Conservation (phyloP, 2,797 vertebrate genomes). For the Denticeps clupeoides region DNA sequence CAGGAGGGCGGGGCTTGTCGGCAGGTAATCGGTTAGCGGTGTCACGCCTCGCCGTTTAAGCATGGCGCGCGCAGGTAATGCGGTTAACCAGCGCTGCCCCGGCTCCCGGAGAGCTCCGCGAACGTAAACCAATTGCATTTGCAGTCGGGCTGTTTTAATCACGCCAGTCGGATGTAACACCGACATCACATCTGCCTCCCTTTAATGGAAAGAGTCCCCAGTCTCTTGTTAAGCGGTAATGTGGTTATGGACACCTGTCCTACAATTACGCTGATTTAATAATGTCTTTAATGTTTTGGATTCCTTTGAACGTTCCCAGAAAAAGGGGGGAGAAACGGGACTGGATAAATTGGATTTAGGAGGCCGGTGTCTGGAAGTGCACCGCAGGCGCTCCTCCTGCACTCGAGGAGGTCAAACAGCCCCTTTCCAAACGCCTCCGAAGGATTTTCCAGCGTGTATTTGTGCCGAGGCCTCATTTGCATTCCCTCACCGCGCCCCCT, state of each 20-base stretch:
- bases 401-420: slow-evolving; percentile 13
- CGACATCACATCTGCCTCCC: slow-evolving; percentile 16
- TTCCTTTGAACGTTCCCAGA: background rate
- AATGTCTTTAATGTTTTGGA: background rate
- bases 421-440: slow-evolving; percentile 5
- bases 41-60: slow-evolving; percentile 9
- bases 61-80: slow-evolving; percentile 10
- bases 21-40: slow-evolving; percentile 7
- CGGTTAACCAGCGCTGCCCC: slow-evolving; percentile 13
- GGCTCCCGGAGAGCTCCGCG: background rate
- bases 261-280: slow-evolving; percentile 13
- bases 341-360: background rate
- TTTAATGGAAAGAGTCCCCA: slow-evolving; percentile 3
- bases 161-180: slow-evolving; percentile 12
- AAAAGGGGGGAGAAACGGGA: background rate
- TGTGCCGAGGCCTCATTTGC: slow-evolving; percentile 22
- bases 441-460: slow-evolving; percentile 11
- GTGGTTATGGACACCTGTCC: slow-evolving; percentile 21
- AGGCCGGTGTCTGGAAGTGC: background rate
- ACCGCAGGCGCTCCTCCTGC: background rate
- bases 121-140: slow-evolving; percentile 15
- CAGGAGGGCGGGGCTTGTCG: background rate
- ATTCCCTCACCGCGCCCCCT: slow-evolving; percentile 16
- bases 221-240: slow-evolving; percentile 17
- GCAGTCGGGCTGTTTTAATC: slow-evolving; percentile 18